Percentiles rank a stretch among this genome's conserved stretches.
These are phyloP conservation scores for Melanotaenia duboulayi DNA, from an alignment of 2,113 vertebrate species.

Conservation along the genomic window DNA sequence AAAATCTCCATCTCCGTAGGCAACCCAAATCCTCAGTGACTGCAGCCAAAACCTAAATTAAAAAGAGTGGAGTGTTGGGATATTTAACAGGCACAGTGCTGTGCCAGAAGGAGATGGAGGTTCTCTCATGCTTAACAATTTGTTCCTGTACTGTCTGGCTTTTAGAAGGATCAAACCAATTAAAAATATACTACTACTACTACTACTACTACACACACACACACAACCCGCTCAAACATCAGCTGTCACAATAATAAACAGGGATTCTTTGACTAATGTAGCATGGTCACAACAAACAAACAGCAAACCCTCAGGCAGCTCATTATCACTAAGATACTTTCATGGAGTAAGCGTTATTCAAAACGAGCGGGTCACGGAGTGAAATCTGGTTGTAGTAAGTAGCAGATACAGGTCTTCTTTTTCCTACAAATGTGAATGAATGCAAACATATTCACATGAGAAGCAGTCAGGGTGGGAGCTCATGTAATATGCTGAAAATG, in stretches of 20 bases:
- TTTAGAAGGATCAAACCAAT: conserved; percentile 43
- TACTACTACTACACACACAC: background rate
- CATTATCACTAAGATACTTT: background rate
- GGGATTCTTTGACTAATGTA: background rate
- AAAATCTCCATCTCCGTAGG: conserved; percentile 67
- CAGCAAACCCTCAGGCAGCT: background rate
- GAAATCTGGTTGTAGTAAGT: no score
- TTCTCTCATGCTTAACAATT: conserved; percentile 28
- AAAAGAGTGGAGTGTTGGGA: conserved; percentile 53
- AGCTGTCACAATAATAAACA: background rate
- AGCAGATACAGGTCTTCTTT: no score
- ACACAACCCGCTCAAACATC: background rate
- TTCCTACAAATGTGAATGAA: no score
- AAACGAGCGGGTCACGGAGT: no score
- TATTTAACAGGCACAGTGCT: conserved; percentile 32
- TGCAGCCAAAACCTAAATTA: conserved; percentile 64
- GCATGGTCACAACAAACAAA: background rate
- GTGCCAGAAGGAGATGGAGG: conserved; percentile 25
- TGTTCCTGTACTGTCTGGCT: conserved; percentile 38
- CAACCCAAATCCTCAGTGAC: conserved; percentile 66
- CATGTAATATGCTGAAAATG: no score
- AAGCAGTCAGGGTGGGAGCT: no score
- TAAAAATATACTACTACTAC: conserved; percentile 2
- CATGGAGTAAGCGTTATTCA: background rate
- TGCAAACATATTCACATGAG: no score